Evolutionary conservation across 2,113 vertebrate genomes (phyloP), one percentile per base, ranked within the genome.

Genomic region (Malurus alboscapulatus): DNA sequence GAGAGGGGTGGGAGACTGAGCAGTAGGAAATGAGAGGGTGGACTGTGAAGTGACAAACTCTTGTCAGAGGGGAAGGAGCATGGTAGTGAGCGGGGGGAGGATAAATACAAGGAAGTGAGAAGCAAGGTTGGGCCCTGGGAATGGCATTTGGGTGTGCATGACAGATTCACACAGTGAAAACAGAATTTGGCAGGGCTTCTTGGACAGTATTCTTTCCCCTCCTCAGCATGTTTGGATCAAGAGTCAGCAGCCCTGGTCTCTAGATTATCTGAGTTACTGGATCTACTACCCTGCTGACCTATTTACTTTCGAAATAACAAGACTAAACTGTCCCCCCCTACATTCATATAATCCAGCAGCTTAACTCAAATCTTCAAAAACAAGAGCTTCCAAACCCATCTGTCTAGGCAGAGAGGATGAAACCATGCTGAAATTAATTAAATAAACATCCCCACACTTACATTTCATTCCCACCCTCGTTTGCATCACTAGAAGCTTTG

Each of bases 11-110:
- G 19, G 14, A 66, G 20, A 74, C 17, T 3, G 2, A 77, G 12
- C 4, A 73, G 34, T 17, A 66, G 34, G 71, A 84, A 59, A 61
- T 27, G 20, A 87, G 26, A 78, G 18, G 7, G 44, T 32, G 26
- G 48, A 71, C 45, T 72, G 38, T 24, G 36, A 87, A 79, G 40
- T 44, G 40, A n/a, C 17, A 82, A 69, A n/a, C 32, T 29, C 9
- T 26, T 36, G 29, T 51, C 48, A 85, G 59, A 76, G 24, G 11
- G 7, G n/a, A 73, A 53, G 15, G 9, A 53, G 2, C 3, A 48
- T 59, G 34, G 17, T 4, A 34, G 5, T 1, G 0, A 34, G 14
- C 10, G 25, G 6, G 4, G 12, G 6, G 5, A 54, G 20, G 54
- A 63, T 8, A 78, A 14, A 44, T 71, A 58, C 17, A 67, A n/a